Conservation (phyloP, 2,113 vertebrate genomes). For the Capra hircus region DNA sequence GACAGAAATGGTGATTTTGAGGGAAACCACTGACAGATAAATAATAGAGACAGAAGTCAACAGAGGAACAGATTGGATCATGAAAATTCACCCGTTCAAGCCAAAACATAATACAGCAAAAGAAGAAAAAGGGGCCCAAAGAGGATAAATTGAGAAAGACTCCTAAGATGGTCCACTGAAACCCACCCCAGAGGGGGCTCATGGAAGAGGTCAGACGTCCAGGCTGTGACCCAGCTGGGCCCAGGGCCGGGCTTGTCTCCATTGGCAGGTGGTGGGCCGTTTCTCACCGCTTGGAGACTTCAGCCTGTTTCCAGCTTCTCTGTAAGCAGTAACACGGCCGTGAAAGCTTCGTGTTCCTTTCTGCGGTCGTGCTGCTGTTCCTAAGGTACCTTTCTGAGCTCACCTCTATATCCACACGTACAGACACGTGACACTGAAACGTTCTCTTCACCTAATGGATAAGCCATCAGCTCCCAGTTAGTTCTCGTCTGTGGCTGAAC, state of each 20-base stretch:
- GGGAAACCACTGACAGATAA: neutral
- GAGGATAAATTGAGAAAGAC: neutral
- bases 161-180: neutral
- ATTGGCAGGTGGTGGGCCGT: fast-evolving
- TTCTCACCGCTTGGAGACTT: neutral
- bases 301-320: neutral
- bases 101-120: neutral
- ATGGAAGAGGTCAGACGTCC: neutral
- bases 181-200: neutral
- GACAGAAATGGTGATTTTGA: neutral
- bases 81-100: neutral
- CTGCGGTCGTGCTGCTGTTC: fast-evolving
- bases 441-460: neutral
- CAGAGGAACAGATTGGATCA: neutral
- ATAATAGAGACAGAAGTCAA: neutral
- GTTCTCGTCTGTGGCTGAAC: neutral
- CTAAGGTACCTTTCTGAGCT: neutral
- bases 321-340: fast-evolving
- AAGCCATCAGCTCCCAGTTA: neutral
- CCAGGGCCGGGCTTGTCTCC: neutral
- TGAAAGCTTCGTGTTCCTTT: neutral
- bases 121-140: neutral
- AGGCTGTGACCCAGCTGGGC: neutral
- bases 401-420: neutral
- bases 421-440: fast-evolving